These are phyloP conservation scores for Drosophila fungiperda DNA, from an alignment of 2,888 invertebrate species.

Conservation along the genomic window DNA sequence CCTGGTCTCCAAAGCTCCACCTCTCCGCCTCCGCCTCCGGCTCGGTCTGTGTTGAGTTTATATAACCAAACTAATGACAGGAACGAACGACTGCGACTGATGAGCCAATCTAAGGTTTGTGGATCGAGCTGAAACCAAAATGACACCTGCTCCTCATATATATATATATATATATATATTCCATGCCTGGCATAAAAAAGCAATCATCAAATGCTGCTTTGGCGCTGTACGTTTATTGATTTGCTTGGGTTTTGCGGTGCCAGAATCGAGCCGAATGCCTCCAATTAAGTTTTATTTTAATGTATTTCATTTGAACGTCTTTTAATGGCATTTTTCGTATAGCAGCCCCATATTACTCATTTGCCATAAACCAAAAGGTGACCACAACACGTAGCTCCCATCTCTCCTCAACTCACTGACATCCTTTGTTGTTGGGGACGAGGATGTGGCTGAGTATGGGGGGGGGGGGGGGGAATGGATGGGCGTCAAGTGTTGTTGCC, in stretches of 20 bases:
- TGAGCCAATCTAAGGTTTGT: conserved; percentile 70
- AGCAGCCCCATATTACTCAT: conserved; percentile 74
- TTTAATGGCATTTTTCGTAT: conserved; percentile 77
- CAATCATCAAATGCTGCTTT: conserved; percentile 47
- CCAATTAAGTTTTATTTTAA: conserved; percentile 80
- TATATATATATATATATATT: conserved; percentile 3
- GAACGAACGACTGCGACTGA: conserved; percentile 40
- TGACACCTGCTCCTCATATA: conserved; percentile 60
- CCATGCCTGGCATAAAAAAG: conserved; percentile 21
- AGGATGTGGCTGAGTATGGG: conserved; percentile 7
- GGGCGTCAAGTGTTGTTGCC: conserved; percentile 75
- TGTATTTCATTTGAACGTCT: conserved; percentile 79
- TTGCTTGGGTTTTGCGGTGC: conserved; percentile 66
- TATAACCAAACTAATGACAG: conserved; percentile 58
- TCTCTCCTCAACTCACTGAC: conserved; percentile 22
- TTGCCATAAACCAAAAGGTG: conserved; percentile 78
- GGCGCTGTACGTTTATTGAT: conserved; percentile 63
- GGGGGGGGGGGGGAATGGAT: neutral
- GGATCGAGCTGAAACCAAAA: conserved; percentile 46
- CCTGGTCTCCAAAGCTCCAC: neutral
- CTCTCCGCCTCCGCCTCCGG: neutral
- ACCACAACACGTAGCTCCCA: conserved; percentile 75
- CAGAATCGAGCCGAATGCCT: conserved; percentile 60
- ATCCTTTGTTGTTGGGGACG: conserved; percentile 27
- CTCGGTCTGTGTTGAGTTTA: neutral